phyloP scores from a whole-genome alignment of 2,888 invertebrate species.

The Stenodera caucasica region DNA sequence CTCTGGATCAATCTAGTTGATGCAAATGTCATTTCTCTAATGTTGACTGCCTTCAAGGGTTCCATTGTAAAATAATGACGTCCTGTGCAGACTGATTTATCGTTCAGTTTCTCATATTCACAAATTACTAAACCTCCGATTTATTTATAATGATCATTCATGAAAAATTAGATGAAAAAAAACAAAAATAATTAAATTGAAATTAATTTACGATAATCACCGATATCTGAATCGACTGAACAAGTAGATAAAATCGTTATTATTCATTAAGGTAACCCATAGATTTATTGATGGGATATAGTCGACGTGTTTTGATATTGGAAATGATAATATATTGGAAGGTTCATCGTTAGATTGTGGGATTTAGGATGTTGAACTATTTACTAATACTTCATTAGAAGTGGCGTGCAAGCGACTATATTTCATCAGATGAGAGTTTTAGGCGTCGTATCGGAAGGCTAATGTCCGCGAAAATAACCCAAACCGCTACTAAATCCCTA shows the following conservation, averaged over 20 bases:
- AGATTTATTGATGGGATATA: constrained; percentile 19
- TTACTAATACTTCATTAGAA: constrained; percentile 21
- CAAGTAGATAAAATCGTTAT: not conserved
- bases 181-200: not conserved
- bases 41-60: constrained; percentile 15
- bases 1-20: constrained; percentile 32
- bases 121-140: constrained; percentile 20
- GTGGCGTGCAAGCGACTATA: constrained; percentile 21
- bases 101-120: constrained; percentile 25
- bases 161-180: too few relatives aligned
- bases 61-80: constrained; percentile 22
- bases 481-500: constrained; percentile 8
- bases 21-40: constrained; percentile 35
- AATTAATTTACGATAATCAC: not conserved
- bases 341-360: constrained; percentile 14
- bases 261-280: constrained; percentile 17
- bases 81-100: constrained; percentile 27
- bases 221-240: not conserved
- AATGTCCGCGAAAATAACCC: constrained; percentile 12
- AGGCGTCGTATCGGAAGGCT: constrained; percentile 9
- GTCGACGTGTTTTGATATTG: constrained; percentile 20
- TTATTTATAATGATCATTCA: constrained; percentile 21
- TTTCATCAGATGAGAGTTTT: constrained; percentile 14
- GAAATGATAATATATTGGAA: constrained; percentile 19
- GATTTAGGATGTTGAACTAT: constrained; percentile 10